A percentile compares a stretch with the other conserved stretches of the same genome.
Evolutionary conservation across 2,888 invertebrate genomes (phyloP).

Genomic region (Dromius quadrimaculatus): DNA sequence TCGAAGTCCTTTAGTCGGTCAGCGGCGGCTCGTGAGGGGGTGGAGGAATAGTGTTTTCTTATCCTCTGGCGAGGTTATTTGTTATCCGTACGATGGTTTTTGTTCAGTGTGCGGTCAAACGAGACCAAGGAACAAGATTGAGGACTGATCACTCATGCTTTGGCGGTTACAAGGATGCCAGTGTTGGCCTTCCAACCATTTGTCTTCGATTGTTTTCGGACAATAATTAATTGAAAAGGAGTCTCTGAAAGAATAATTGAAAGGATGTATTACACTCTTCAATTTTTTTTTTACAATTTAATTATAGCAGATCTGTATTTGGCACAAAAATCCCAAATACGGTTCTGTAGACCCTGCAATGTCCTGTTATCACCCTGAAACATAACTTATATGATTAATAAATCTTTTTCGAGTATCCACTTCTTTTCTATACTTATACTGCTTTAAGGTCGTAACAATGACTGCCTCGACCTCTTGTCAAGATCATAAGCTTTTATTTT

Average conservation of each 20-base stretch:
- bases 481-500: too few species aligned
- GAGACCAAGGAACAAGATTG: conserved; percentile 5
- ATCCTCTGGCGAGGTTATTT: conserved; percentile 28
- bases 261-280: too few species aligned
- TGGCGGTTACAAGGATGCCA: not conserved
- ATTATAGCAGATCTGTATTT: conserved; percentile 2
- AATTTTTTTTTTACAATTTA: too few species aligned
- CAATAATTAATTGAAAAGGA: not conserved
- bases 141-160: conserved; percentile 21
- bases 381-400: conserved; percentile 28
- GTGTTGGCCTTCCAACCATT: not conserved
- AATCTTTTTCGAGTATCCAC: conserved; percentile 25
- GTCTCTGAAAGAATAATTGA: too few species aligned
- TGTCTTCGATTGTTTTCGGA: too few species aligned
- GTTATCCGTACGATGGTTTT: conserved; percentile 31
- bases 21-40: conserved; percentile 3
- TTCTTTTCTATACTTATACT: not conserved
- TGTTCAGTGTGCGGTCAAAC: conserved; percentile 4
- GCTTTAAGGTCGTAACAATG: not conserved
- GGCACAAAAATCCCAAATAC: not conserved
- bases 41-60: conserved; percentile 23
- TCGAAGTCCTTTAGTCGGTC: conserved; percentile 21
- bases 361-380: conserved; percentile 17
- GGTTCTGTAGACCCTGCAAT: conserved; percentile 1
- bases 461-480: not conserved